Evolutionary conservation across 1,140 invertebrate species (phyloP), one percentile per base, ranked within the genome.

Genomic region (Colletes gigas): DNA sequence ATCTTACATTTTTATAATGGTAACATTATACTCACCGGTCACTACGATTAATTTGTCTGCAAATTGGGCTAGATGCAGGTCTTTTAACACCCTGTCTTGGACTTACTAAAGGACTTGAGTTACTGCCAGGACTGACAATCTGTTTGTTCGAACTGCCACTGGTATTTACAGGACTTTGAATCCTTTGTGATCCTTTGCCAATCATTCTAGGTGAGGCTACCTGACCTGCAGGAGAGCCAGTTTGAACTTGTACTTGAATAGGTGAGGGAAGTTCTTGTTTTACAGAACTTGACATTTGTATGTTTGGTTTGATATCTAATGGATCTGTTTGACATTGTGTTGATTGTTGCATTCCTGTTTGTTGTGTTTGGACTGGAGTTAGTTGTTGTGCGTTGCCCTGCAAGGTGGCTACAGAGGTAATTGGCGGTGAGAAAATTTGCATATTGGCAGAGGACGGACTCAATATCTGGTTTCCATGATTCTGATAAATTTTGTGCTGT

Each of bases 311-410:
- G 0, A 91, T 82, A 54, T 93, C 92, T 60, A 90, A 81, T 9
- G 89, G 85, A 70, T 93, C 93, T 0, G 89, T 92, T 72, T 93
- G 93, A 79, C 91, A 93, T 30, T 93, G 93, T 0, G 89, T 86
- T 7, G 92, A 91, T 70, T 92, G 92, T 71, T 92, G 91, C 50
- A 82, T 81, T 73, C 69, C 66, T 76, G 84, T 47, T 78, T 67
- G 78, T 60, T 81, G 88, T 72, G 77, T 69, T 86, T 79, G 88
- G 80, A 81, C 59, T 87, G 89, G n/a, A 0, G 85, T 55, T 57
- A 84, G 70, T 65, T 87, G 84, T 78, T 86, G 86, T 67, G 79
- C 65, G 73, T 80, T 83, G 57, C 55, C 83, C 69, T 88, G 87
- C 44, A 88, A 19, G 17, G 76, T 62, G 62, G 78, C 30, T 70